Conservation (phyloP, 2,888 invertebrate genomes). For the Lapara coniferarum region DNA sequence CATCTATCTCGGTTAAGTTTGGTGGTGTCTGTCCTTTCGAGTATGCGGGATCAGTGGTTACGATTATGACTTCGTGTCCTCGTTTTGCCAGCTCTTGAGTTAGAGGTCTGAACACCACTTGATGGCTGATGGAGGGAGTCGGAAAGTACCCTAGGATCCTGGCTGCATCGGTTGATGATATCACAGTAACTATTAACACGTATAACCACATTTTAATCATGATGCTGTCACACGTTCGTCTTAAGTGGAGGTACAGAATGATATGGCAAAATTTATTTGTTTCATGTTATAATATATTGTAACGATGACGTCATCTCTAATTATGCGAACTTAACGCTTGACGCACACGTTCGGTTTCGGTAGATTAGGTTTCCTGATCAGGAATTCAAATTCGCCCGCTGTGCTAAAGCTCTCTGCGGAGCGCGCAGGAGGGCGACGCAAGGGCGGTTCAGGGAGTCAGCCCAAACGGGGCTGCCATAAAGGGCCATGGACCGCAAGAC, state of each 20-base stretch:
- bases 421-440: too few relatives aligned
- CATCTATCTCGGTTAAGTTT: conserved; percentile 69
- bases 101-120: conserved; percentile 65
- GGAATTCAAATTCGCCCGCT: too few relatives aligned
- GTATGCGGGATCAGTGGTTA: conserved; percentile 68
- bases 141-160: conserved; percentile 54
- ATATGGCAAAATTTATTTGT: not conserved
- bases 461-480: too few relatives aligned
- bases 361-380: too few relatives aligned
- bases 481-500: too few relatives aligned
- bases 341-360: too few relatives aligned
- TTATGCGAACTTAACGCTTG: too few relatives aligned
- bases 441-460: too few relatives aligned
- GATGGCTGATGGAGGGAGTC: conserved; percentile 72
- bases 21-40: conserved; percentile 42
- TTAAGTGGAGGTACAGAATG: not conserved
- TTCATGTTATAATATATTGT: too few relatives aligned
- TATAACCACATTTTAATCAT: not conserved
- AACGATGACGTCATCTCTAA: too few relatives aligned
- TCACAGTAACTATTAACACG: not conserved
- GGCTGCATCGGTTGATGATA: conserved; percentile 32
- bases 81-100: conserved; percentile 61
- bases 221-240: not conserved
- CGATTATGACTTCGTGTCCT: conserved; percentile 70
- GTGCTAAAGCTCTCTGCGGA: too few relatives aligned